Conservation (phyloP, 2,888 invertebrate genomes). For the Chymomyza procnemis region DNA sequence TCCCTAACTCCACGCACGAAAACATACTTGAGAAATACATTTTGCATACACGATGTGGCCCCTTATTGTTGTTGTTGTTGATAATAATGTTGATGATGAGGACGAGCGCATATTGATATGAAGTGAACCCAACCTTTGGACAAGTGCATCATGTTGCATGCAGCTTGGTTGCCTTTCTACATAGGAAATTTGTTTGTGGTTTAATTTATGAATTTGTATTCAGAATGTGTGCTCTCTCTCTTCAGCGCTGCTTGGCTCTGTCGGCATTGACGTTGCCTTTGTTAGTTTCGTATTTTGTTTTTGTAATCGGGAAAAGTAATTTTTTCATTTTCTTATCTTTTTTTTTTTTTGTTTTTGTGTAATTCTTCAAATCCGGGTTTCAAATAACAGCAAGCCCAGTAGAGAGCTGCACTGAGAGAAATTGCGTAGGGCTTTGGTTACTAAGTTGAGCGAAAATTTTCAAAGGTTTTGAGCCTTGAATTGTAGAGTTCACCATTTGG, state of each 20-base stretch:
- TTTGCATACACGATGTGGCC: constrained; percentile 65
- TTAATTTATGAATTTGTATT: constrained; percentile 68
- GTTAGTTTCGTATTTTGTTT: constrained; percentile 24
- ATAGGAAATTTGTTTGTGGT: constrained; percentile 65
- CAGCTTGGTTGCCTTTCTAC: constrained; percentile 43
- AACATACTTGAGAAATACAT: constrained; percentile 28
- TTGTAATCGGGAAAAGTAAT: constrained; percentile 67
- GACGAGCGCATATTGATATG: constrained; percentile 35
- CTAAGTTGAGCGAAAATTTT: too few species aligned
- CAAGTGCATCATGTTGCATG: constrained; percentile 54
- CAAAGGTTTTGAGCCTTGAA: too few species aligned
- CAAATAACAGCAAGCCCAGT: constrained; percentile 48
- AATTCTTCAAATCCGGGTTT: constrained; percentile 65
- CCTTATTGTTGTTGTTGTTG: constrained; percentile 32
- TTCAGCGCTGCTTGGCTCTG: constrained; percentile 39
- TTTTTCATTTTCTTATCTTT: constrained; percentile 55
- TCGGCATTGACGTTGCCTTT: constrained; percentile 31
- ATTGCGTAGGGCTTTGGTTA: not conserved
- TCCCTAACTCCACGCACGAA: not conserved
- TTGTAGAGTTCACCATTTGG: too few species aligned
- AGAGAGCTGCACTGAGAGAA: constrained; percentile 46
- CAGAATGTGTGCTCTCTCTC: constrained; percentile 41
- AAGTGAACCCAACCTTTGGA: constrained; percentile 55
- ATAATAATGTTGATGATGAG: constrained; percentile 12
- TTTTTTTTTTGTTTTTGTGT: constrained; percentile 55